Base-by-base conservation (phyloP, 2,888 invertebrate genomes). In the Cotesia congregata region DNA sequence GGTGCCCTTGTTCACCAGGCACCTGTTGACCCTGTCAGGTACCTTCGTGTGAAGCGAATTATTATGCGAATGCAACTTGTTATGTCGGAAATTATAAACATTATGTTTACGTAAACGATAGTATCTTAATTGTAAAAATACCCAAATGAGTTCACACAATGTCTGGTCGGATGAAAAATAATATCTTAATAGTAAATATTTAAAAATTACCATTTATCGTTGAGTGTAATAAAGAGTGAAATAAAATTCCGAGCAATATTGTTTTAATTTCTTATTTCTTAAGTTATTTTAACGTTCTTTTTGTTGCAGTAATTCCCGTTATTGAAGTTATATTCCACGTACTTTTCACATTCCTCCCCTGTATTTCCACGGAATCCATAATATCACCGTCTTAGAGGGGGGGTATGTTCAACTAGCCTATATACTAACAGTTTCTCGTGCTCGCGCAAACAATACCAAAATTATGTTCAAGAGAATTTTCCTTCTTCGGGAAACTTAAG, bases 391-490 rank as follows among this genome's bases (percentile, higher is more conserved):
- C 30, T 0, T 9, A 61, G 61, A 61, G 64, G 12, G 50, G 4
- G 50, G 2, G 12, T 50, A 1, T 9, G 50, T 50, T 50, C 50
- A 50, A 50, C 7, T 50, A 50, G 4, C 50, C 67, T 60, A 67
- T 6, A 71, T 3, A 30, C 30, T 30, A 30, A 40, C 41, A 50
- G 61, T 74, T 76, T 69, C 82, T 65, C 65, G 65, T 65, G 65
- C 65, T 65, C 65, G 65, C 38, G 83, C 86, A 87, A 88, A 88
- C 88, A 87, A 88, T 87, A 87, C 82, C 85, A 84, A 88, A 88
- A 88, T 88, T 86, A 88, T 87, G 86, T 87, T 87, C 86, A 87
- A 85, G 87, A 87, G 85, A 88, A 86, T 87, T 88, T 75, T 81
- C 77, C 82, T 75, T 75, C 61, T 70, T 60, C 70, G 17, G n/a